These are phyloP conservation scores for Cryptocheilus praepositus DNA, from an alignment of 2,888 invertebrate genomes.

Conservation along the genomic window DNA sequence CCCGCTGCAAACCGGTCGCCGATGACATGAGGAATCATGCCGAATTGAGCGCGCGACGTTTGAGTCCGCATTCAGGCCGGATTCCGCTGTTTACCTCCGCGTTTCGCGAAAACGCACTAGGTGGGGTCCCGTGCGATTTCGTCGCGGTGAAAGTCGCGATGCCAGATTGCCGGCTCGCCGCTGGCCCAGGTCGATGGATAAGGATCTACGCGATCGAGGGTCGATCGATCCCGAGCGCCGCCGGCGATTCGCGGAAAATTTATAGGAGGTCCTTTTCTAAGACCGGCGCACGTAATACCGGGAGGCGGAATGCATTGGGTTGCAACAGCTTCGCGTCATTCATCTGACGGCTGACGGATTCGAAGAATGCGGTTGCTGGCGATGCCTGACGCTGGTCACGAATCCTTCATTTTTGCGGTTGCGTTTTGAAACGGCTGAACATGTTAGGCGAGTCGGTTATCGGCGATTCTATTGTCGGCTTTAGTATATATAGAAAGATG, in stretches of 20 bases:
- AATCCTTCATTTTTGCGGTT: background rate
- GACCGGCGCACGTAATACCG: too few species aligned
- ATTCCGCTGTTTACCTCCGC: conserved; percentile 20
- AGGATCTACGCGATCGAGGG: conserved; percentile 57
- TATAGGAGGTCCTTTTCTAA: conserved; percentile 19
- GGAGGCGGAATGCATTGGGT: too few species aligned
- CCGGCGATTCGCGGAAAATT: conserved; percentile 58
- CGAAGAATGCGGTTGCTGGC: background rate
- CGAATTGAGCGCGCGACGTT: too few species aligned
- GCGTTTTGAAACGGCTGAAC: background rate
- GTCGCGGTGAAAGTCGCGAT: conserved; percentile 61
- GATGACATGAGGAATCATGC: too few species aligned
- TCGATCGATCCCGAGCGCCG: conserved; percentile 50
- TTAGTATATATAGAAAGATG: too few species aligned
- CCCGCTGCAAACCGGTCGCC: too few species aligned
- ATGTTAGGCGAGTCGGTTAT: too few species aligned
- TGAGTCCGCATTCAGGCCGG: too few species aligned
- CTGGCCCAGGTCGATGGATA: conserved; percentile 52
- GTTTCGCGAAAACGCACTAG: conserved; percentile 63
- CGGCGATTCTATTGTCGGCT: too few species aligned
- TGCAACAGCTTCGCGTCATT: background rate
- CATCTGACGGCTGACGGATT: conserved; percentile 1
- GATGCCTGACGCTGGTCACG: background rate
- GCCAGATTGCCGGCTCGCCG: conserved; percentile 54
- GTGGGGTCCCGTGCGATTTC: conserved; percentile 58